A percentile compares a stretch with the other conserved stretches of the same genome.
phyloP scores from a whole-genome alignment of 2,113 vertebrate species.

The Puffinus mauretanicus region DNA sequence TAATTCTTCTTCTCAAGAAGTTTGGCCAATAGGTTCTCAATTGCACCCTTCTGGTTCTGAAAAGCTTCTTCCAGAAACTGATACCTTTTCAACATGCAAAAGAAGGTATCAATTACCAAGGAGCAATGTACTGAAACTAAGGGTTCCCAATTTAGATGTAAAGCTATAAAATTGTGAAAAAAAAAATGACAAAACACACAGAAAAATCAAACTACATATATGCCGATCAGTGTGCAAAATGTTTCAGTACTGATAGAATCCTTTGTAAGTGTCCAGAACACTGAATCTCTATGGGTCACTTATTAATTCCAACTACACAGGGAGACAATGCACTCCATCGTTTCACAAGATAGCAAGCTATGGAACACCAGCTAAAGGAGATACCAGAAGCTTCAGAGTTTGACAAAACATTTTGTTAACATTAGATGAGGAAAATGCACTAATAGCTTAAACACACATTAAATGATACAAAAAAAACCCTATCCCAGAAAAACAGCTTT shows the following conservation, averaged over 20 bases:
- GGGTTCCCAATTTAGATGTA: background rate
- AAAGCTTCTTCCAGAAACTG: slow-evolving; percentile 98
- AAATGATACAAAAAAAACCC: background rate
- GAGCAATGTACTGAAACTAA: background rate
- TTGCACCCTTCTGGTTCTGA: slow-evolving; percentile 94
- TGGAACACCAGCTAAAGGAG: background rate
- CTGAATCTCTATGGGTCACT: background rate
- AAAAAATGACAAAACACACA: background rate
- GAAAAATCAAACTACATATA: background rate
- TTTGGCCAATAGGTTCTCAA: slow-evolving; percentile 91
- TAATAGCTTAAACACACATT: background rate
- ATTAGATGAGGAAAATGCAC: background rate
- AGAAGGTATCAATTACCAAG: background rate
- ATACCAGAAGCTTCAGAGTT: background rate
- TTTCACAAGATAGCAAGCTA: background rate
- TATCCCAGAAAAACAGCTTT: background rate
- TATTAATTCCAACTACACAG: background rate
- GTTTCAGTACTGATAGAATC: background rate
- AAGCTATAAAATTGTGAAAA: background rate
- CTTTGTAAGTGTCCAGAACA: background rate
- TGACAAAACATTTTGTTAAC: background rate
- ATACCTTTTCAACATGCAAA: slow-evolving; percentile 78
- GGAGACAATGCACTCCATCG: background rate
- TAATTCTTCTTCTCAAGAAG: slow-evolving; percentile 96
- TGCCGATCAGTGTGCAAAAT: background rate